Evolutionary conservation across 2,888 invertebrate genomes (phyloP).

Genomic region (Lithophane socia): DNA sequence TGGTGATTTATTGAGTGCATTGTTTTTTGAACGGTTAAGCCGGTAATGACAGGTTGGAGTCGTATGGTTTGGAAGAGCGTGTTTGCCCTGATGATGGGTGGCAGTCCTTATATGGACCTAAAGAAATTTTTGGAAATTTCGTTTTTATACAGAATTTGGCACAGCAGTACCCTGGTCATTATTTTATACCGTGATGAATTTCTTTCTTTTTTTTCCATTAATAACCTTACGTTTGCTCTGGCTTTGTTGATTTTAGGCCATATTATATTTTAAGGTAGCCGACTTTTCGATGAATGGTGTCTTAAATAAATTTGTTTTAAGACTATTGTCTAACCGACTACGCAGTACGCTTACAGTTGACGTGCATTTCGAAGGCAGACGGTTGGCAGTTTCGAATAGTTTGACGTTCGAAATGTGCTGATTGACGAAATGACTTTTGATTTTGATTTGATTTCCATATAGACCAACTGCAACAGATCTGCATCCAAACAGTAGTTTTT

Average conservation of each 20-base stretch:
- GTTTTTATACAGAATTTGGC: neutral
- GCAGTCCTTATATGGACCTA: neutral
- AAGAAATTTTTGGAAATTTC: neutral
- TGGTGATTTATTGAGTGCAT: slow-evolving; percentile 72
- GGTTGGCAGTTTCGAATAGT: neutral
- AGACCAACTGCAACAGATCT: neutral
- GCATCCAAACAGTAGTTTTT: neutral
- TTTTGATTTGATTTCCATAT: neutral
- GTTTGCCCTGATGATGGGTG: neutral
- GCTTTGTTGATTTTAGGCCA: no score
- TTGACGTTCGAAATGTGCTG: no score
- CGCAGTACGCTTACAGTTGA: neutral
- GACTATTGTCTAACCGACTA: neutral
- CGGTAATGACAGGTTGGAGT: slow-evolving; percentile 42
- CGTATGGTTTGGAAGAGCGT: slow-evolving; percentile 1
- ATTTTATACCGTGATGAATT: neutral
- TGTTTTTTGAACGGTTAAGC: slow-evolving; percentile 59
- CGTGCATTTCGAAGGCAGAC: no score
- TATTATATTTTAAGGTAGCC: no score
- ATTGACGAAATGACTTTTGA: no score
- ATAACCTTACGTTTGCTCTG: no score
- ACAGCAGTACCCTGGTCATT: neutral
- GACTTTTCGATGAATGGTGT: no score
- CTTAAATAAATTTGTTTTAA: neutral
- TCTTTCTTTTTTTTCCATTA: neutral